Evolutionary conservation across 2,888 invertebrate species (phyloP), one percentile per base, ranked within the genome.

Genomic region (Muscina levida): DNA sequence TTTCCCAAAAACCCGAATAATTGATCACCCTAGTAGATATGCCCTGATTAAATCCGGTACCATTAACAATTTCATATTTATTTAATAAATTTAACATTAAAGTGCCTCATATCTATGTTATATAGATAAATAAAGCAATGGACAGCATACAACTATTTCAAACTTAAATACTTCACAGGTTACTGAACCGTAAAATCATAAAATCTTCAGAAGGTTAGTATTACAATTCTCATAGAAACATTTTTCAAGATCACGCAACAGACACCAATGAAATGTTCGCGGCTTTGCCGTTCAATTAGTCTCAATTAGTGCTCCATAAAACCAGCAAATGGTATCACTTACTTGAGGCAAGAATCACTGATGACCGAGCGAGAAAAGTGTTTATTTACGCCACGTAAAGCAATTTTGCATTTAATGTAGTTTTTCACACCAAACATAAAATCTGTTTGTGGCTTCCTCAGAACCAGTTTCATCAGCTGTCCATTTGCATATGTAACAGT

Each of bases 251-350:
- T 59, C 37, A 39, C 39, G 8, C 57, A 57, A 57, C 31, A 31
- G n/a, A 57, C 13, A 37, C 39, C 17, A n/a, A 70, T 37, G 15
- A 59, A 31, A 26, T 72, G 31, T 48, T 22, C 39, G 37, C 15
- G 11, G n/a, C 17, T n/a, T 15, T 6, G 6, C 17, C 51, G 72
- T 62, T 72, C 62, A 62, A 73, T 56, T 73, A 56, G 66, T 57
- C 31, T 67, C 67, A 67, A 74, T 74, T 74, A 67, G 57, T 67
- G 15, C 19, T 57, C 46, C 15, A 74, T 74, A 48, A 74, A 48
- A 67, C 67, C 48, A 74, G 57, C 67, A 67, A 57, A 67, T 74
- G 62, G 62, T 62, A 62, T 39, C 57, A 62, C 42, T 31, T 8
- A 3, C 4, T 31, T 31, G 3, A 5, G 3, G 31, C 8, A 31